Base-by-base conservation (phyloP, 2,888 invertebrate genomes). In the Miltochrista miniata region DNA sequence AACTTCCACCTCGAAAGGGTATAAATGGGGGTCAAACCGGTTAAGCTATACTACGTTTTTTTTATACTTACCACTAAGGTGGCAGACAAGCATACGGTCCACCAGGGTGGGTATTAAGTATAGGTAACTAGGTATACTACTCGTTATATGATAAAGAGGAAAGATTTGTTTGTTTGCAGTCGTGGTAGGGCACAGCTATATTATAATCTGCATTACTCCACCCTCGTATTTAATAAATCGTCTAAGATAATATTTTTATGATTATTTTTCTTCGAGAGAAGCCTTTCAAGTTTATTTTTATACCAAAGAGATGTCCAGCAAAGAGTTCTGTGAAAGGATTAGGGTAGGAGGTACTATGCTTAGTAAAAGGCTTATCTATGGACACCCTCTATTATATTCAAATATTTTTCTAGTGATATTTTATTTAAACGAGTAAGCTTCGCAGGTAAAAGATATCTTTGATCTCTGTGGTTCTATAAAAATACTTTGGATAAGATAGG, bases 321-420 rank as follows among this genome's bases (percentile, higher is more conserved):
- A 85, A 86, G 85, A 83, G 78, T 79, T 81, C 72, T 70, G 68
- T 76, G 70, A 73, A 72, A 74, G 79, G 87, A 85, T 87, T 86
- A 84, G 58, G 65, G 62, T 61, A 53, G 59, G 65, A 64, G 68
- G 62, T 63, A 59, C 63, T 62, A 59, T 54, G 65, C 67, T 53
- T 55, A 59, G 65, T 53, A 65, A 56, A 68, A 59, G 68, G 82
- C 81, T 90, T 89, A 90, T 89, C 90, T 80, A 51, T 70, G 74
- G 77, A 72, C 76, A 68, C 67, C 72, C 73, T 71, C 80, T 72
- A 80, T 86, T 83, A 81, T 83, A 79, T 82, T 86, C 75, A 77
- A 83, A 83, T 81, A 88, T 84, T 87, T 89, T 89, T 87, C 80
- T 84, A 84, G 81, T 84, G 72, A 86, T 87, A 88, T 89, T 90